Conservation (phyloP, 2,888 invertebrate genomes). For the Drosophila villosipedis region DNA sequence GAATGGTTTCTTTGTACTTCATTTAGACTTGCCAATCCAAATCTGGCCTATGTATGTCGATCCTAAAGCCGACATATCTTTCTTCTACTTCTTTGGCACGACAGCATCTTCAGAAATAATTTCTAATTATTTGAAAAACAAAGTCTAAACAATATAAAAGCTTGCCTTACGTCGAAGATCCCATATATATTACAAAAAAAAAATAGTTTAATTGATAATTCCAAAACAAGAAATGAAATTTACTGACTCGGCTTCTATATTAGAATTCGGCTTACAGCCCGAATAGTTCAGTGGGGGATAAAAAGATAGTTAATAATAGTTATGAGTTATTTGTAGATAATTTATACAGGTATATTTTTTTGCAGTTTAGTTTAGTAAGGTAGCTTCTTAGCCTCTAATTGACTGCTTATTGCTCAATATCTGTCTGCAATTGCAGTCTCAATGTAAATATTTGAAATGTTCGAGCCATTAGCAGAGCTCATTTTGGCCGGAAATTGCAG, state of each 20-base stretch:
- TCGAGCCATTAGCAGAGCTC: constrained; percentile 24
- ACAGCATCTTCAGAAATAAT: background rate
- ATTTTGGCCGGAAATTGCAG: constrained; percentile 51
- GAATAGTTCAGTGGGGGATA: background rate
- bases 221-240: background rate
- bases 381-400: background rate
- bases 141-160: background rate
- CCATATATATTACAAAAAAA: background rate
- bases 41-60: background rate
- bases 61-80: too few relatives aligned
- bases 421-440: background rate
- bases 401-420: background rate
- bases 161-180: too few relatives aligned
- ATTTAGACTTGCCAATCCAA: background rate
- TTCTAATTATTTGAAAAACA: background rate
- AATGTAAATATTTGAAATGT: constrained; percentile 39
- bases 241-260: accelerated
- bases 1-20: background rate
- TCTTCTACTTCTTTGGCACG: background rate
- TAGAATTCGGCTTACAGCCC: background rate
- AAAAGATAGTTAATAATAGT: background rate
- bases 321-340: background rate
- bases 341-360: background rate
- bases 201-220: background rate
- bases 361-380: background rate